Evolutionary conservation across 2,888 invertebrate species (phyloP), one percentile per base, ranked within the genome.

Genomic region (Tinea pellionella): DNA sequence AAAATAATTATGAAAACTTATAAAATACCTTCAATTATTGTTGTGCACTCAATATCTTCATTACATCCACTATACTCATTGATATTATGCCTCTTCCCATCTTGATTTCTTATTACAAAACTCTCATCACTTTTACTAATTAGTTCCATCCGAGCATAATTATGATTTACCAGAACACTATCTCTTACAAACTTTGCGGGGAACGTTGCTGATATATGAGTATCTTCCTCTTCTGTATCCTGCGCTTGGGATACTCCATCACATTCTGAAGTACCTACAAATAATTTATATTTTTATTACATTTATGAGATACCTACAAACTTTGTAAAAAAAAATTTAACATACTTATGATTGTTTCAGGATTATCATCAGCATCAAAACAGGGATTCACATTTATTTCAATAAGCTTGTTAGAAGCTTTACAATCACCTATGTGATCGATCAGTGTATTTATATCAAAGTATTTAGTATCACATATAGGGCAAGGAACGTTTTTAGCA

Each of bases 401-500:
- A 24, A 24, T 24, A 24, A 24, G 24, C 16, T 47, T 16, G n/a
- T 47, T 37, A 9, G 24, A 55, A 16, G 11, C 15, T 13, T 2
- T 13, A n/a, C 55, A 55, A 55, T 6, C 15, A 43, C 18, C 2
- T 19, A 55, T 55, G 13, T 55, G 55, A 4, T 55, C 24, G 7
- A 55, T 29, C 24, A 55, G 18, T 9, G 18, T 4, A 19, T 19
- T 19, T 47, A 47, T 16, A 47, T 47, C 47, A 15, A n/a, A 8
- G 15, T 9, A 47, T n/a, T 8, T 47, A 47, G 9, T 1, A 8
- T 15, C 81, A 70, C 92, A 92, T 63, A 88, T 74, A 16, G 92
- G 89, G 67, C 92, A 92, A 65, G 78, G 77, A 61, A 92, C 70
- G 75, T 90, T 91, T 16, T 88, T 24, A 87, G 77, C 68, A 92